Conservation (phyloP, 2,888 invertebrate species). For the Zaprionus obscuricornis region DNA sequence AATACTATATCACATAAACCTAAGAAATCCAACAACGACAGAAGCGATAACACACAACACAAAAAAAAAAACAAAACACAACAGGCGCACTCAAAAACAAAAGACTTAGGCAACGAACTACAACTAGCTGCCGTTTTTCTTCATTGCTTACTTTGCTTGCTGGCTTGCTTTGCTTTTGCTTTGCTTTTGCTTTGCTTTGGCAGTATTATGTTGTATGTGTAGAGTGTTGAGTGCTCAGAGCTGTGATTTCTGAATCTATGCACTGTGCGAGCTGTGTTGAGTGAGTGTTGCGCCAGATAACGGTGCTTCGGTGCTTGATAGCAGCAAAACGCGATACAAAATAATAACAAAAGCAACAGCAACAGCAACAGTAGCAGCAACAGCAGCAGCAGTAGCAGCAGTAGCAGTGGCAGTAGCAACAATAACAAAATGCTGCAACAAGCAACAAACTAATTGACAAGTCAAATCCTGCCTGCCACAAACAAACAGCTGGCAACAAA, state of each 20-base stretch:
- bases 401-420: slow-evolving; percentile 26
- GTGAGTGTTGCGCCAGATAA: slow-evolving; percentile 59
- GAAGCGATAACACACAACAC: slow-evolving; percentile 43
- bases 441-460: slow-evolving; percentile 75
- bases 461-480: slow-evolving; percentile 74
- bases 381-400: slow-evolving; percentile 9
- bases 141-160: neutral
- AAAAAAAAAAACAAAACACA: slow-evolving; percentile 11
- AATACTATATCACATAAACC: slow-evolving; percentile 7
- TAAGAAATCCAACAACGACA: too few species aligned
- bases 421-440: slow-evolving; percentile 50
- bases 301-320: slow-evolving; percentile 68
- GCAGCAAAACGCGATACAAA: slow-evolving; percentile 37
- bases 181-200: too few species aligned
- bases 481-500: slow-evolving; percentile 43
- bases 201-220: slow-evolving; percentile 15
- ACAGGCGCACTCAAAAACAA: slow-evolving; percentile 47
- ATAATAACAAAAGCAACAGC: slow-evolving; percentile 8
- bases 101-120: slow-evolving; percentile 79
- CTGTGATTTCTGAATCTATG: too few species aligned
- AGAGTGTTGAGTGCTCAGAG: slow-evolving; percentile 13
- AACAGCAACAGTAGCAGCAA: slow-evolving; percentile 4
- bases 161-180: slow-evolving; percentile 15
- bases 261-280: too few species aligned
- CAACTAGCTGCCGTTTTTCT: slow-evolving; percentile 65